Base-by-base conservation (phyloP, 1,140 invertebrate genomes). In the Samia ricini region DNA sequence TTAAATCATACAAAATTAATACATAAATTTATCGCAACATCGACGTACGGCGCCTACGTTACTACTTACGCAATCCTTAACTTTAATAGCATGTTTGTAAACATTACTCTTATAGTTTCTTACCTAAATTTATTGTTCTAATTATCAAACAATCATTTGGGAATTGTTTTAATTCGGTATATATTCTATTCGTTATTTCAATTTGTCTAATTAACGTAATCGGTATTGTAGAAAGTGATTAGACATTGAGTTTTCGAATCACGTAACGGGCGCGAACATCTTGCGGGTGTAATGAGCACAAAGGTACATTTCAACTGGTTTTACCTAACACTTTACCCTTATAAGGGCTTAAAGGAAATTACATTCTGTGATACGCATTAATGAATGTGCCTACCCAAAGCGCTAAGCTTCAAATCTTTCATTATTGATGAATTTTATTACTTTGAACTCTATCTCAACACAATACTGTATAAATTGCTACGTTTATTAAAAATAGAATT, bases 161-260 rank as follows among this genome's bases (percentile, higher is more conserved):
- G 15, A 42, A 42, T 24, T 50, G 50, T 59, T 50, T 42, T 49
- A 42, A 22, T 59, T 52, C 51, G 6, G 12, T 26, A 54, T n/a
- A n/a, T 18, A 62, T 60, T 68, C 59, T 60, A 67, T 66, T n/a
- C 36, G 51, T 63, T 62, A 61, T 71, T 64, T 65, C 57, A 68
- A 71, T 65, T 55, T 22, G 20, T 20, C 33, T 57, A 65, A 71
- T 68, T 71, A 65, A 54, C 29, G 22, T 42, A 66, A 69, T 69
- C 66, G 61, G 36, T 60, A 19, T 51, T n/a, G 33, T 29, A 36
- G 21, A 42, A 56, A 54, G 29, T 56, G 57, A 69, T 62, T 59
- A 63, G 58, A 33, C 26, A 49, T 48, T 69, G 19, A 20, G 60
- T 60, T 54, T 60, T 49, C 68, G 24, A 50, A 61, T 33, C 68